phyloP scores from a whole-genome alignment of 2,113 vertebrate genomes.

The Sebastes fasciatus region DNA sequence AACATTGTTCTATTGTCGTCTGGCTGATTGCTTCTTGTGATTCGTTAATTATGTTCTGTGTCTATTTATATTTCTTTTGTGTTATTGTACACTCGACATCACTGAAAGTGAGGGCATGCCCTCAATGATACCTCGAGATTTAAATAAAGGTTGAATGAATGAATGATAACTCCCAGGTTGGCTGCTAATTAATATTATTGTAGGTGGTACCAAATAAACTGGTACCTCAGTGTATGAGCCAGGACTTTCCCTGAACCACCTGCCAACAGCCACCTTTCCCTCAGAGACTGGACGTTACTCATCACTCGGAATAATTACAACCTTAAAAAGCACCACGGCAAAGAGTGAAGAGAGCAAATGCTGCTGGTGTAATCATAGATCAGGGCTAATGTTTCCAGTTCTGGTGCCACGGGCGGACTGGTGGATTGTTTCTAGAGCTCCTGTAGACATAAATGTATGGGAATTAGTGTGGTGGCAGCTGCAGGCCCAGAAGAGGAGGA shows the following conservation, averaged over 20 bases:
- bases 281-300: conserved; percentile 14
- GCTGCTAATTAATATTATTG: neutral
- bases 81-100: no score
- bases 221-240: neutral
- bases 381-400: conserved; percentile 69
- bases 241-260: neutral
- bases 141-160: no score
- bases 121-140: no score
- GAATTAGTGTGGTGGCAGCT: conserved; percentile 80
- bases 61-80: no score
- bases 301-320: conserved; percentile 38
- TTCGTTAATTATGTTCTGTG: no score
- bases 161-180: neutral
- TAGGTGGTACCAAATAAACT: neutral
- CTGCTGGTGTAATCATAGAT: conserved; percentile 70
- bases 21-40: no score
- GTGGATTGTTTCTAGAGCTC: conserved; percentile 74
- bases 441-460: conserved; percentile 64
- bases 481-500: conserved; percentile 75
- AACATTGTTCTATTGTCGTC: no score
- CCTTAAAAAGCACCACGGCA: conserved; percentile 49
- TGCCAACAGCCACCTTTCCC: neutral
- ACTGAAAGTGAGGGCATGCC: no score
- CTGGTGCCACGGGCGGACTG: conserved; percentile 49
- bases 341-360: conserved; percentile 52